A percentile compares a stretch with the other conserved stretches of the same genome.
phyloP scores from a whole-genome alignment of 2,113 vertebrate genomes.

The Danionella cerebrum region DNA sequence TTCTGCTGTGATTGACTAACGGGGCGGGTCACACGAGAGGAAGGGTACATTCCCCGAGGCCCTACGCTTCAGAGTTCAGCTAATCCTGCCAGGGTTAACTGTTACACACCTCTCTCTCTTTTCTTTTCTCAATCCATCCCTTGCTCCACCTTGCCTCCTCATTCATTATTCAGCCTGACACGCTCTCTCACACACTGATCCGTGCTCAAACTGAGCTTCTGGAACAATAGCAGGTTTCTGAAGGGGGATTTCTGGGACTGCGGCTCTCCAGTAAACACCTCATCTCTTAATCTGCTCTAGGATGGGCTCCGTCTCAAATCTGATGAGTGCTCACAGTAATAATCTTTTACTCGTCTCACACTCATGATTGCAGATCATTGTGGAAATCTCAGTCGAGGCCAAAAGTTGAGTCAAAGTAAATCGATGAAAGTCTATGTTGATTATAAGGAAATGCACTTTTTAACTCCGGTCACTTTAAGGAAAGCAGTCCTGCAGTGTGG shows the following conservation, averaged over 20 bases:
- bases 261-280: conserved; percentile 64
- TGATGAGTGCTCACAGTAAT: too few relatives aligned
- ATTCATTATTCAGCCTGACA: conserved; percentile 28
- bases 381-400: too few relatives aligned
- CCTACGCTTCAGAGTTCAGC: conserved; percentile 45
- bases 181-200: too few relatives aligned
- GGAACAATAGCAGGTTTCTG: conserved; percentile 47
- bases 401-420: too few relatives aligned
- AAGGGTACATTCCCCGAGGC: conserved; percentile 44
- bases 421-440: too few relatives aligned
- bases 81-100: conserved; percentile 28
- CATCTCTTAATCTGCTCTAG: conserved; percentile 64
- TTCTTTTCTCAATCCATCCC: neutral
- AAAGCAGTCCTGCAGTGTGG: too few relatives aligned
- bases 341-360: too few relatives aligned
- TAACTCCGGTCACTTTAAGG: too few relatives aligned
- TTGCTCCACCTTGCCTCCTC: neutral
- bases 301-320: conserved; percentile 58
- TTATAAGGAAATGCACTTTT: too few relatives aligned
- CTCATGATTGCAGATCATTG: too few relatives aligned
- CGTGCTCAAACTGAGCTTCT: too few relatives aligned
- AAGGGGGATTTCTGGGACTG: conserved; percentile 53
- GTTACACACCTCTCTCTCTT: conserved; percentile 10
- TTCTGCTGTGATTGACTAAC: conserved; percentile 11
- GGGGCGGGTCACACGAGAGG: conserved; percentile 36